Base-by-base conservation (phyloP, 2,113 vertebrate genomes). In the Nibea coibor region DNA sequence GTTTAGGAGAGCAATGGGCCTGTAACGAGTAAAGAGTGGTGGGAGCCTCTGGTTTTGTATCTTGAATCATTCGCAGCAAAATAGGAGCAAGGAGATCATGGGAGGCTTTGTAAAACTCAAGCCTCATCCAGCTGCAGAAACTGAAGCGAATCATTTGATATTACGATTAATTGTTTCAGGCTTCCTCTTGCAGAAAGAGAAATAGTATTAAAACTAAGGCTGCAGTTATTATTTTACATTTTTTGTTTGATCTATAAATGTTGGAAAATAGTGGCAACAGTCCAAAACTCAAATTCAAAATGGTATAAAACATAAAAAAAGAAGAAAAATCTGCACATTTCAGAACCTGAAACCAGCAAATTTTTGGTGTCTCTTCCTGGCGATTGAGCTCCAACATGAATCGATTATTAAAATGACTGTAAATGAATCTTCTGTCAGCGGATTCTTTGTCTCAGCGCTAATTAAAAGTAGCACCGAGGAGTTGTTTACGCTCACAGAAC, bases 391-490 rank as follows among this genome's bases (percentile, higher is more conserved):
- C 43, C 4, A 61, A 42, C 14, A 19, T 16, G 43, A 54, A 53
- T 51, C 10, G 20, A 62, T 62, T 17, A 10, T n/a, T 39, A 2
- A 51, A 42, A 12, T 14, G 0, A 22, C 14, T 16, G 31, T 6
- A 11, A 57, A 8, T 5, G 3, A 28, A 71, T 15, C 35, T 7
- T 16, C 24, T n/a, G 66, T 16, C 66, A 45, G 0, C 39, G 2
- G 0, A 39, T 4, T n/a, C 1, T 8, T 12, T 56, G 47, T 35
- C 56, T 22, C 22, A 6, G 16, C 2, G 12, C 31, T 77, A 62
- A 84, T 86, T 56, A 70, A 70, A 73, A 85, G 69, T 7, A 31
- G 50, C 83, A 28, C 7, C 19, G 4, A 20, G 22, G 80, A 74
- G 22, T 28, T n/a, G 24, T 53, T 72, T 57, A 31, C 31, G 19